Percentiles rank a stretch among this genome's conserved stretches.
Evolutionary conservation across 2,888 invertebrate species (phyloP).

Genomic region (Molorchus minor): DNA sequence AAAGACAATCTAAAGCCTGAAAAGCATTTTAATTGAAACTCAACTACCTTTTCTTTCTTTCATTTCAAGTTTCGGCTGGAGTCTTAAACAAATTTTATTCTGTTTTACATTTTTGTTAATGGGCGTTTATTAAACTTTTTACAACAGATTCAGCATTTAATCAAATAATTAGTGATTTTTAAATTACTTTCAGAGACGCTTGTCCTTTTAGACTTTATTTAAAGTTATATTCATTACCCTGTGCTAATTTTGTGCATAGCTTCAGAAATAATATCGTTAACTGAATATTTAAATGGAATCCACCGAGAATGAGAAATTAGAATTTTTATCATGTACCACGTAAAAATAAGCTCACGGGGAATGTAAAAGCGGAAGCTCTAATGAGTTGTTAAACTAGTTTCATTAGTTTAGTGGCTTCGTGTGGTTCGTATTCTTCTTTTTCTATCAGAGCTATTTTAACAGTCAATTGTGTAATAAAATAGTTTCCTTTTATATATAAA

Average conservation of each 20-base stretch:
- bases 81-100: slow-evolving; percentile 21
- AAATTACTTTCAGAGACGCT: slow-evolving; percentile 18
- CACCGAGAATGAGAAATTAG: too few relatives aligned
- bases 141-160: slow-evolving; percentile 26
- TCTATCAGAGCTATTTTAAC: too few relatives aligned
- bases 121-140: slow-evolving; percentile 23
- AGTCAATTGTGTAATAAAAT: too few relatives aligned
- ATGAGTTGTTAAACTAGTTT: too few relatives aligned
- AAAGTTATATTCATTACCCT: background rate
- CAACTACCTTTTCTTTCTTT: slow-evolving; percentile 30
- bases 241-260: background rate
- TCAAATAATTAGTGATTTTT: slow-evolving; percentile 27
- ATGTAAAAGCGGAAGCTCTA: too few relatives aligned
- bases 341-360: too few relatives aligned
- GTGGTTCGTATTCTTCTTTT: too few relatives aligned
- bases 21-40: slow-evolving; percentile 38
- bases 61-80: slow-evolving; percentile 14
- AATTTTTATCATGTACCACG: too few relatives aligned
- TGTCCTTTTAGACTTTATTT: background rate
- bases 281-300: too few relatives aligned
- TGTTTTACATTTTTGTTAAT: slow-evolving; percentile 26
- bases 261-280: too few relatives aligned
- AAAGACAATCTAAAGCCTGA: slow-evolving; percentile 41
- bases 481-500: too few relatives aligned
- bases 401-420: too few relatives aligned